Evolutionary conservation across 1,140 invertebrate species (phyloP).

Genomic region (Psilanteris sp.): DNA sequence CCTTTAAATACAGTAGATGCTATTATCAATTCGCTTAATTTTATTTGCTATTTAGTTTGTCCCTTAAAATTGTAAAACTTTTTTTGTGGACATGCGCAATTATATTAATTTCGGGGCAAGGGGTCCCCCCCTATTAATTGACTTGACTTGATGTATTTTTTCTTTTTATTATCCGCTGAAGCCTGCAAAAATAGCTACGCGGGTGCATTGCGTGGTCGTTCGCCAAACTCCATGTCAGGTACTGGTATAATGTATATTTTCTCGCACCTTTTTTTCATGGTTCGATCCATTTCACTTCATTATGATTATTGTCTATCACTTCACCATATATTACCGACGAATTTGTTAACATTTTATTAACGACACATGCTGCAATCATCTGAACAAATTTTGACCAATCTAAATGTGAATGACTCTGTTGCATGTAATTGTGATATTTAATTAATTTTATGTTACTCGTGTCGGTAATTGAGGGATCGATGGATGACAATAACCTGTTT

Average conservation of each 20-base stretch:
- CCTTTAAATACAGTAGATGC: conserved; percentile 6
- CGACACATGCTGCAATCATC: no score
- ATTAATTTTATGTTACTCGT: no score
- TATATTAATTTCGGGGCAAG: conserved; percentile 29
- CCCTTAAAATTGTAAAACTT: neutral
- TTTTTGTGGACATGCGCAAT: neutral
- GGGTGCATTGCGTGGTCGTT: conserved; percentile 86
- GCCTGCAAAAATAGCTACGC: conserved; percentile 87
- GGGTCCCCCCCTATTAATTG: conserved; percentile 57
- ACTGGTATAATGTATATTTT: conserved; percentile 81
- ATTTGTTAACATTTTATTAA: no score
- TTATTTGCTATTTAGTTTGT: conserved; percentile 20
- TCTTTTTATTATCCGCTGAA: conserved; percentile 80
- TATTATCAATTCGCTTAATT: conserved; percentile 11
- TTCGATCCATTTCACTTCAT: no score
- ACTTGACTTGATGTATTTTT: conserved; percentile 78
- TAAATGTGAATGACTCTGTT: no score
- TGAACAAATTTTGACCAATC: no score
- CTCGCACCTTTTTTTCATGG: conserved; percentile 61
- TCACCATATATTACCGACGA: no score
- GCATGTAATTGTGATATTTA: no score
- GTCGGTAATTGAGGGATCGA: neutral
- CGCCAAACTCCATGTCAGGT: conserved; percentile 87
- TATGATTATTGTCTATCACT: no score
- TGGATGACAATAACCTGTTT: neutral